Base-by-base conservation (phyloP, 1,140 invertebrate genomes). In the Pseudomyrmex flavicornis region DNA sequence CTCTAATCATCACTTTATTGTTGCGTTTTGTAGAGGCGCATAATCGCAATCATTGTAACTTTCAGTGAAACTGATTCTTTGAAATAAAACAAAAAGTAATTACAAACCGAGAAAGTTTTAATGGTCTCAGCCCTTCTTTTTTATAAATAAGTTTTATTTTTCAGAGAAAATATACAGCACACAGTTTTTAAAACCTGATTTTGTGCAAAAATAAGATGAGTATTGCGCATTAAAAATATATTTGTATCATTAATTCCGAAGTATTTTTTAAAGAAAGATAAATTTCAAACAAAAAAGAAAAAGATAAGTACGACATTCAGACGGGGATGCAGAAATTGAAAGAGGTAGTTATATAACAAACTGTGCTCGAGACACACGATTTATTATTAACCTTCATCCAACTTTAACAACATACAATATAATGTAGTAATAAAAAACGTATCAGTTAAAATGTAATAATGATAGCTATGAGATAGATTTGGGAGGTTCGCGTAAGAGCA, bases 391-490 rank as follows among this genome's bases (percentile, higher is more conserved):
- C 93, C 92, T 93, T 93, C 91, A 85, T 93, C 91, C 93, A 94
- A 92, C 93, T 94, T 94, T 94, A 94, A 94, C 93, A 94, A 94
- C 92, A 93, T 94, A 94, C 91, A 94, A 93, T 94, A 93, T 93
- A 93, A 94, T 94, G 91, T 93, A 91, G 89, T 93, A 94, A 93
- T 93, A 91, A 92, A 35, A 93, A 94, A 93, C 92, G 89, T 93
- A 93, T 87, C 90, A 90, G 89, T 93, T 93, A 93, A 90, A 92
- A 90, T 89, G 82, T 92, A 91, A 92, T 93, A 92, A 92, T 93
- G 86, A 89, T 92, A 93, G 91, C 89, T 92, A 91, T 90, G 90
- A 35, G 35, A 91, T 89, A 91, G 72, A 85, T 35, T 35, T 35
- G 74, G 87, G 89, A 59, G 69, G 84, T 70, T 83, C 69, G 86